Conservation (phyloP, 2,113 vertebrate species). For the Megaceryle maxima region DNA sequence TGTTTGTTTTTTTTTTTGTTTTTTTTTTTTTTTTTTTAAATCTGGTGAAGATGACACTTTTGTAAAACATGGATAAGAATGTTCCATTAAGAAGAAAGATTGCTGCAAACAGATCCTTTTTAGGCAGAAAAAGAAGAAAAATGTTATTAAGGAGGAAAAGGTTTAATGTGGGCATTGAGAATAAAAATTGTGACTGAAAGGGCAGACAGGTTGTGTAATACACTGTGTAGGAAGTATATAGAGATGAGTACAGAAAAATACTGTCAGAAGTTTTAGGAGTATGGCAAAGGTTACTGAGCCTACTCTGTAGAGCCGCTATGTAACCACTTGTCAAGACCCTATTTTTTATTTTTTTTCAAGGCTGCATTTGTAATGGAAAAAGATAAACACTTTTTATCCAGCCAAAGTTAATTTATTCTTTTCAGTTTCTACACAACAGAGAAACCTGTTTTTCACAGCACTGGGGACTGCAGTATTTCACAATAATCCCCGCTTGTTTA, state of each 20-base stretch:
- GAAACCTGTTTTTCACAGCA: not conserved
- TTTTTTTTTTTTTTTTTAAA: not conserved
- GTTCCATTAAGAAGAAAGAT: not conserved
- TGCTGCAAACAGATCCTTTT: not conserved
- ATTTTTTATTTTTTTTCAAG: not conserved
- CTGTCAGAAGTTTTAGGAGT: not conserved
- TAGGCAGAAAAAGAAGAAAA: not conserved
- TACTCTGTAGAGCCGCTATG: not conserved
- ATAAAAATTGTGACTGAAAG: not conserved
- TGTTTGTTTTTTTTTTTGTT: too few species aligned
- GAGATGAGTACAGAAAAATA: not conserved
- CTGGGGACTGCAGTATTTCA: not conserved
- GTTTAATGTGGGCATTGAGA: not conserved
- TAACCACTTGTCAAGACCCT: not conserved
- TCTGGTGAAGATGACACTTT: not conserved
- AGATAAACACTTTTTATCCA: not conserved
- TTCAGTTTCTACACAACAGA: not conserved
- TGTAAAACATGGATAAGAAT: not conserved
- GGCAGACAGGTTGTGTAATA: not conserved
- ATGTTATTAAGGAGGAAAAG: not conserved
- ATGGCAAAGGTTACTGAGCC: not conserved
- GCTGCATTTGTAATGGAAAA: not conserved
- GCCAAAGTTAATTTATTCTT: not conserved
- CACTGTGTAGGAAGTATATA: not conserved
- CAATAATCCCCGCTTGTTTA: not conserved